Evolutionary conservation across 2,888 invertebrate species (phyloP).

Genomic region (Apamea anceps): DNA sequence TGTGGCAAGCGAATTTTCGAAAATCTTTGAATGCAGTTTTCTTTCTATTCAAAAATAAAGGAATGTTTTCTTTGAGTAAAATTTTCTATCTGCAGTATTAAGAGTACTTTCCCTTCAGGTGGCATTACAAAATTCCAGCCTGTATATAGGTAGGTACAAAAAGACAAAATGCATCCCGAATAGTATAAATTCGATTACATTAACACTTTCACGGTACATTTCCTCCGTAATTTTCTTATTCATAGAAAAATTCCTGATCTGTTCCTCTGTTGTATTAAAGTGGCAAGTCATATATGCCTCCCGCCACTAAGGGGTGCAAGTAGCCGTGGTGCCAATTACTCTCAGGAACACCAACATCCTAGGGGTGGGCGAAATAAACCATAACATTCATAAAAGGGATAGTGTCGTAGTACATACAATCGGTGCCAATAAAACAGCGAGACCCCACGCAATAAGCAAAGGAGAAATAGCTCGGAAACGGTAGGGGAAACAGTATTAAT

Average conservation of each 20-base stretch:
- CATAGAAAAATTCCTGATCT: slow-evolving; percentile 57
- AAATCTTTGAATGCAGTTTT: too few species aligned
- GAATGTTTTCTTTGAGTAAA: too few species aligned
- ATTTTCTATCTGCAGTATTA: too few species aligned
- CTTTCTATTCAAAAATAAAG: too few species aligned
- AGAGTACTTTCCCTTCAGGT: too few species aligned
- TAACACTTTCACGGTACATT: slow-evolving; percentile 22
- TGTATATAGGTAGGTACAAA: not conserved
- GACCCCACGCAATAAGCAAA: slow-evolving; percentile 87
- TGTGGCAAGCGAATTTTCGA: too few species aligned
- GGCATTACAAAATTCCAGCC: too few species aligned
- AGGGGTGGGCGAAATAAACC: slow-evolving; percentile 81
- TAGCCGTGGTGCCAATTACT: slow-evolving; percentile 73
- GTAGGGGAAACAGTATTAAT: slow-evolving; percentile 89
- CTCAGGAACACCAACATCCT: slow-evolving; percentile 73
- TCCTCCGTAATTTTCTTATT: slow-evolving; percentile 49
- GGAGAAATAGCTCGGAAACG: slow-evolving; percentile 88
- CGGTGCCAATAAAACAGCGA: slow-evolving; percentile 88
- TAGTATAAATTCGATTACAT: slow-evolving; percentile 10
- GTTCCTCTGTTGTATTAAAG: slow-evolving; percentile 59
- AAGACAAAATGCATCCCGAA: not conserved
- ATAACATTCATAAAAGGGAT: slow-evolving; percentile 87
- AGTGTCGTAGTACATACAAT: slow-evolving; percentile 87
- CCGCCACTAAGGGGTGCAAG: slow-evolving; percentile 64
- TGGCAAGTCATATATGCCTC: slow-evolving; percentile 63